Percentiles rank a stretch among this genome's conserved stretches.
Conservation (phyloP, 2,113 vertebrate species). For the Mustelus asterias region DNA sequence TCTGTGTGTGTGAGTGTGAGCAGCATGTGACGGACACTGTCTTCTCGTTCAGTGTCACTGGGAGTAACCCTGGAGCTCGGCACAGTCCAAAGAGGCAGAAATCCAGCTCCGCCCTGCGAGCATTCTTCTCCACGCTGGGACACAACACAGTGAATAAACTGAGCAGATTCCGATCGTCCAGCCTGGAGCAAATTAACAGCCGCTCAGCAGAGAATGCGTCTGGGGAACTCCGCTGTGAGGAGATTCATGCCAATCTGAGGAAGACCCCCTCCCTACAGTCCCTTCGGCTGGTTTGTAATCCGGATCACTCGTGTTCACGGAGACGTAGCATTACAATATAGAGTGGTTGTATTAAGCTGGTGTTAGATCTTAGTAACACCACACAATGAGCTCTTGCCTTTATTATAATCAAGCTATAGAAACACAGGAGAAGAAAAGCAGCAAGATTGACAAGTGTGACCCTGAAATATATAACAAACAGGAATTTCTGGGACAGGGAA, state of each 20-base stretch:
- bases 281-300: constrained; percentile 68
- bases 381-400: neutral
- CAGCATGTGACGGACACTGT: neutral
- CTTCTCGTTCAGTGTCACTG: neutral
- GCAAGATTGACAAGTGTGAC: neutral
- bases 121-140: constrained; percentile 65
- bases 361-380: neutral
- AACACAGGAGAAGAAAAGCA: neutral
- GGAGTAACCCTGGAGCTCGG: neutral
- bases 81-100: neutral
- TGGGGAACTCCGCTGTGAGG: constrained; percentile 29
- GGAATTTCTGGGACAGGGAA: neutral
- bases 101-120: constrained; percentile 57
- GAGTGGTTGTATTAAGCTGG: neutral
- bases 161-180: constrained; percentile 62
- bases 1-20: neutral
- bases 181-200: constrained; percentile 65
- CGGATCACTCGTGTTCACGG: neutral
- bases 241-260: constrained; percentile 53
- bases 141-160: constrained; percentile 72
- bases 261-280: constrained; percentile 79
- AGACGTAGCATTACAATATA: neutral
- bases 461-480: neutral
- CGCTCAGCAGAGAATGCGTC: fast-evolving
- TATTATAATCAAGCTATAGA: neutral